phyloP scores from a whole-genome alignment of 2,113 vertebrate genomes.

The Stigmatopora nigra region DNA sequence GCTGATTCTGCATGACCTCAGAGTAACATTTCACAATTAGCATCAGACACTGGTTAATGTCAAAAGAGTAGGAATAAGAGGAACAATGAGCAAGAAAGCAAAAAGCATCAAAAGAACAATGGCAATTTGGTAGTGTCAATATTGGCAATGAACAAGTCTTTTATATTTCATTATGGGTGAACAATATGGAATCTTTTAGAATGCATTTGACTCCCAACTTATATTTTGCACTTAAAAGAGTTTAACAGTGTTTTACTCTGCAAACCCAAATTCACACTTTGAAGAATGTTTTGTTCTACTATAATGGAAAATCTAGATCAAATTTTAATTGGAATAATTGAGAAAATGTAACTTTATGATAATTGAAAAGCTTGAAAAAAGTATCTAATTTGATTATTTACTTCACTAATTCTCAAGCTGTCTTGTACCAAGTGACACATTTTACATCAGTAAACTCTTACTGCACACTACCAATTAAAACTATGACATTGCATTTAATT shows the following conservation, averaged over 20 bases:
- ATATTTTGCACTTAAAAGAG: too few species aligned
- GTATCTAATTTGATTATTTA: neutral
- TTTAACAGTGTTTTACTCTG: neutral
- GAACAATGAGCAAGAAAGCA: neutral
- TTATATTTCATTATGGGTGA: too few species aligned
- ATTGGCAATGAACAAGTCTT: neutral
- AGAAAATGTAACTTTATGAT: neutral
- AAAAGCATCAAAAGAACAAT: neutral
- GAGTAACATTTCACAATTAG: conserved; percentile 1
- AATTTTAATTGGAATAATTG: neutral
- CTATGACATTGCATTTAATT: too few species aligned
- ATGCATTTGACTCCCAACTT: too few species aligned
- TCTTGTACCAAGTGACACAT: too few species aligned
- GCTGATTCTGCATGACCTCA: neutral
- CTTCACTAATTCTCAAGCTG: too few species aligned
- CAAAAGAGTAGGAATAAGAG: neutral
- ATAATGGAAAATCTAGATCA: neutral
- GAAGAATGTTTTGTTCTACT: neutral
- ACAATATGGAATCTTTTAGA: too few species aligned
- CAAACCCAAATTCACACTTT: neutral
- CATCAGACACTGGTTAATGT: neutral
- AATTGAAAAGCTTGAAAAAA: neutral
- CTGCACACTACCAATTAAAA: too few species aligned
- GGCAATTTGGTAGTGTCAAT: neutral
- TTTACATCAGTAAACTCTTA: too few species aligned